A percentile compares a stretch with the other conserved stretches of the same genome.
Conservation (phyloP, 2,113 vertebrate genomes). For the Pyrgilauda ruficollis region DNA sequence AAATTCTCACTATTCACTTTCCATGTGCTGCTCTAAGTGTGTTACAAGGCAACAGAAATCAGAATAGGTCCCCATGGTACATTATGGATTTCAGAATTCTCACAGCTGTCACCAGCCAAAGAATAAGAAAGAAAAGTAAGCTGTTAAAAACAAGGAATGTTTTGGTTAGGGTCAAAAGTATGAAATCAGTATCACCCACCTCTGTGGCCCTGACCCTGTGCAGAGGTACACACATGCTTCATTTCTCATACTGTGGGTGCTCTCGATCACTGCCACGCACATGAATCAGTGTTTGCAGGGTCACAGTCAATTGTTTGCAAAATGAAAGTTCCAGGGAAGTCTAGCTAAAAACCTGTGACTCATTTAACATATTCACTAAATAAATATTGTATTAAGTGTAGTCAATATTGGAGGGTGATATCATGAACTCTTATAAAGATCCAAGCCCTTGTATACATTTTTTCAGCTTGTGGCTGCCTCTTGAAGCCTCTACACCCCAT, state of each 20-base stretch:
- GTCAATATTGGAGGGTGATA: background rate
- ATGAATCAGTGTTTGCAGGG: background rate
- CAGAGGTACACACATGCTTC: background rate
- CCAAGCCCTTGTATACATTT: background rate
- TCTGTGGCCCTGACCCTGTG: background rate
- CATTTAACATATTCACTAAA: background rate
- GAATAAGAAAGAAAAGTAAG: conserved; percentile 25
- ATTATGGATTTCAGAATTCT: conserved; percentile 34
- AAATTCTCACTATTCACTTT: conserved; percentile 24
- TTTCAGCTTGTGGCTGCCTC: background rate
- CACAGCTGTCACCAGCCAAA: conserved; percentile 38
- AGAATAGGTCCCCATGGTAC: conserved; percentile 16
- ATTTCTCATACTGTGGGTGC: background rate
- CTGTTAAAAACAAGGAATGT: background rate
- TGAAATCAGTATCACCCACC: background rate
- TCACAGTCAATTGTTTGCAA: background rate
- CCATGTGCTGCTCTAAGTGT: conserved; percentile 24
- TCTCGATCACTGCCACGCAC: rapidly evolving
- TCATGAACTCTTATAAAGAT: background rate
- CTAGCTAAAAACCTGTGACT: background rate
- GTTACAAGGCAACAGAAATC: conserved; percentile 40
- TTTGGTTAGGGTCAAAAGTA: background rate
- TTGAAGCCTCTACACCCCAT: background rate
- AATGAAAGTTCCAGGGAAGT: background rate
- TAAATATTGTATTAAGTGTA: background rate